Base-by-base conservation (phyloP, 2,797 vertebrate genomes). In the Sebastolobus altivelis region DNA sequence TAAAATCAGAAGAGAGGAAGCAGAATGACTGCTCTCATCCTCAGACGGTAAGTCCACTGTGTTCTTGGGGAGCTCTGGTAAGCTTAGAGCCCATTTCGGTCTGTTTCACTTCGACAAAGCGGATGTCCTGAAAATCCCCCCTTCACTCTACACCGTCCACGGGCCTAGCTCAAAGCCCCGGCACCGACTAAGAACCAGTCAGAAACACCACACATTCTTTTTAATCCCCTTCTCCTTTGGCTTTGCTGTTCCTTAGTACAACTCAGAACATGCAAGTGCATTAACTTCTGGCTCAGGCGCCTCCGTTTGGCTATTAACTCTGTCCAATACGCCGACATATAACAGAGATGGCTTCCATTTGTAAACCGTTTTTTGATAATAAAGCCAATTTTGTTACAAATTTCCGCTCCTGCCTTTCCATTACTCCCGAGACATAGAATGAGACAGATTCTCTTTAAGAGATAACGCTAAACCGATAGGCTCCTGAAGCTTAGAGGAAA, bases 51-150 rank as follows among this genome's bases (percentile, higher is more conserved):
- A 88, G 75, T 63, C 77, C 74, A 3, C 38, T 74, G 54, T 84
- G 77, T 88, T 88, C 75, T 80, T 10, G 56, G 60, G 80, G 68
- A 85, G 85, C 83, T 81, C 83, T 73, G 72, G 40, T 77, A 49
- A 84, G 82, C 82, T 87, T 85, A 87, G 61, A 90, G 81, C 67
- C 78, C 86, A 84, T 89, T 89, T 92, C 5, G 31, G 63, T 89
- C 83, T 80, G 81, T 88, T 92, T 90, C 84, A 81, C 77, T 84
- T 61, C 49, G 73, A 91, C 82, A 91, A 91, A 92, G 87, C 46
- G 27, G 79, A 86, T 88, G 84, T 89, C 80, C 87, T 83, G 65
- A 85, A 92, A 88, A 84, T 86, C 87, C 87, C 67, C 43, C 75
- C 86, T 83, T 86, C 80, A 76, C 82, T 87, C 79, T 55, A 59